A percentile compares a stretch with the other conserved stretches of the same genome.
phyloP scores from a whole-genome alignment of 30 jellyfish, hydroid and myxozoan species.

The Sanderia malayensis region DNA sequence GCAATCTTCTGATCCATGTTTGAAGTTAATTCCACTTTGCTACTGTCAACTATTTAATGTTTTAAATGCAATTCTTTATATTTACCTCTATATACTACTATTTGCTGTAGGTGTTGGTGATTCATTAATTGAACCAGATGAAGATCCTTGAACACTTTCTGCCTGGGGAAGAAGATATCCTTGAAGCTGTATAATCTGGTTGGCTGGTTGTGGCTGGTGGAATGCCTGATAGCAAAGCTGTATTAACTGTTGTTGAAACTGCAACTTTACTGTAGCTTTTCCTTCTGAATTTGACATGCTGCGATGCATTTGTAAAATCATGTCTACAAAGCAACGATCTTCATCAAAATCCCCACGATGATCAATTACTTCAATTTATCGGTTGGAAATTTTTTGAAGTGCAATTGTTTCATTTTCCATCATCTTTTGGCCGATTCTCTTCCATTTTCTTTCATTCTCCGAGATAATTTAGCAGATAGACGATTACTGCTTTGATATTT shows the following conservation, averaged over 20 bases:
- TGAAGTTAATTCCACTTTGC: background rate
- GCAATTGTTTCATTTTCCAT: background rate
- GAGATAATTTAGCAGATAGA: background rate
- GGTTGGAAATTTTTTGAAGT: background rate
- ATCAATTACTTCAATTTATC: background rate
- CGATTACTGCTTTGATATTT: no score
- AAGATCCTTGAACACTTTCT: background rate
- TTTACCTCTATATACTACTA: background rate
- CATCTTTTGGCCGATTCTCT: background rate
- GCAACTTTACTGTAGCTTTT: constrained; percentile 45
- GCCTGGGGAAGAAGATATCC: no score
- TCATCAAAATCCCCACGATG: constrained; percentile 8
- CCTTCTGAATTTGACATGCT: constrained; percentile 27
- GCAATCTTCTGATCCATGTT: background rate
- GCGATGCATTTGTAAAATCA: constrained; percentile 36
- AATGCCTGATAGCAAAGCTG: constrained; percentile 4
- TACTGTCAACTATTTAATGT: background rate
- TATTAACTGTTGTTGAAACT: constrained; percentile 54
- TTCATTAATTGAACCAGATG: background rate
- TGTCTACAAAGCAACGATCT: constrained; percentile 42
- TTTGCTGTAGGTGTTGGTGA: background rate
- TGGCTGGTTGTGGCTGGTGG: background rate
- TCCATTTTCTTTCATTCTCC: background rate
- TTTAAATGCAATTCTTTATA: no score
- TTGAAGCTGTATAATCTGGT: background rate